Percentiles rank a stretch among this genome's conserved stretches.
Conservation (phyloP, 2,888 invertebrate genomes). For the Melipona beecheii region DNA sequence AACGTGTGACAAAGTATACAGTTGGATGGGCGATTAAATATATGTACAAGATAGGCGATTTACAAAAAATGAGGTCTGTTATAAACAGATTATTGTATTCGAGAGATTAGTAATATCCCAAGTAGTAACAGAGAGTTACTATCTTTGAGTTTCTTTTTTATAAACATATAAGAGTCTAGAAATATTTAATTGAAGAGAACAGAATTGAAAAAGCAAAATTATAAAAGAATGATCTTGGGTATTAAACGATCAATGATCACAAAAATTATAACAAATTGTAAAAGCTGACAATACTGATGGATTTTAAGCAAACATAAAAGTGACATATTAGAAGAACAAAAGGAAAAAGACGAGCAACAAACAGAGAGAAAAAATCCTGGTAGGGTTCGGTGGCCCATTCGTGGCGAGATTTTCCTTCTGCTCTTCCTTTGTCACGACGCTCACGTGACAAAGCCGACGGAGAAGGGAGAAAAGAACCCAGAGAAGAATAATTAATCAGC, state of each 20-base stretch:
- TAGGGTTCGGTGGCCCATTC: conserved; percentile 36
- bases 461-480: conserved; percentile 52
- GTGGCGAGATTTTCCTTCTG: conserved; percentile 28
- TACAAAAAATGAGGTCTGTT: too few species aligned
- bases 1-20: conserved; percentile 38
- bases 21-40: neutral
- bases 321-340: too few species aligned
- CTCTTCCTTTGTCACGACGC: conserved; percentile 45
- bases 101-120: too few species aligned
- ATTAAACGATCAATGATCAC: neutral
- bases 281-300: neutral
- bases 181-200: too few species aligned
- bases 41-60: too few species aligned
- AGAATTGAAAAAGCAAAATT: neutral
- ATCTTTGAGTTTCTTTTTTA: too few species aligned
- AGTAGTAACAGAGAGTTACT: too few species aligned
- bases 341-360: neutral
- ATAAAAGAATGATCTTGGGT: neutral
- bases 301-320: neutral
- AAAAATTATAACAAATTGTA: neutral
- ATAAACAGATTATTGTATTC: too few species aligned
- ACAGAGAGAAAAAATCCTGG: conserved; percentile 69
- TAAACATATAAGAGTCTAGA: too few species aligned
- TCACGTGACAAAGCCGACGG: conserved; percentile 40
- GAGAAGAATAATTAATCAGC: conserved; percentile 76